phyloP scores from a whole-genome alignment of 2,797 vertebrate species.

The Clarias fuscus region DNA sequence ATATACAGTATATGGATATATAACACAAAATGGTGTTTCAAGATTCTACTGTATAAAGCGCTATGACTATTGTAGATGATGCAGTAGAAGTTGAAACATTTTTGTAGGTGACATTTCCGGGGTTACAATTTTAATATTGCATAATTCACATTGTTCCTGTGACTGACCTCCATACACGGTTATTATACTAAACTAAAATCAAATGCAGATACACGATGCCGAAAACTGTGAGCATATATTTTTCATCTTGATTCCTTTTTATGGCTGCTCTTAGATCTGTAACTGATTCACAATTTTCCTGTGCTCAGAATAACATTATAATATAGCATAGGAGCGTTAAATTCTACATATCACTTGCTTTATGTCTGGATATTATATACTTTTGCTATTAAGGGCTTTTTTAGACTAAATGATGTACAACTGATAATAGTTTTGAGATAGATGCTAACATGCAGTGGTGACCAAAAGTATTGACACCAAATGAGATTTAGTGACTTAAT shows the following conservation, averaged over 20 bases:
- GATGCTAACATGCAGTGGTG: too few species aligned
- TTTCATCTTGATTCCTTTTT: background rate
- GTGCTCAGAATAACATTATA: background rate
- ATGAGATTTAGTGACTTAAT: too few species aligned
- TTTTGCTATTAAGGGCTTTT: too few species aligned
- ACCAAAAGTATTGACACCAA: too few species aligned
- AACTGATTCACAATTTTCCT: background rate
- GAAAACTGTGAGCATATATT: background rate
- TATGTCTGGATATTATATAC: too few species aligned
- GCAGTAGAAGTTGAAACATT: background rate
- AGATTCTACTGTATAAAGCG: background rate
- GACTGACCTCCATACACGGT: background rate
- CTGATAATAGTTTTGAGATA: too few species aligned
- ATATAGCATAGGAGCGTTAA: too few species aligned
- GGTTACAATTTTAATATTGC: background rate
- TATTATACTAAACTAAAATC: background rate
- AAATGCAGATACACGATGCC: background rate
- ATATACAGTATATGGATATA: too few species aligned
- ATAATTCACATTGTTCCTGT: background rate
- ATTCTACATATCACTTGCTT: too few species aligned
- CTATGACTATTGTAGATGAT: background rate
- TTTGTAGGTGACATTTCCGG: background rate
- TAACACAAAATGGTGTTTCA: background rate
- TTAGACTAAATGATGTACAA: too few species aligned
- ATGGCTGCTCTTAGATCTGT: background rate